Evolutionary conservation across 2,888 invertebrate species (phyloP), one percentile per base, ranked within the genome.

Genomic region (Phengaris arion): DNA sequence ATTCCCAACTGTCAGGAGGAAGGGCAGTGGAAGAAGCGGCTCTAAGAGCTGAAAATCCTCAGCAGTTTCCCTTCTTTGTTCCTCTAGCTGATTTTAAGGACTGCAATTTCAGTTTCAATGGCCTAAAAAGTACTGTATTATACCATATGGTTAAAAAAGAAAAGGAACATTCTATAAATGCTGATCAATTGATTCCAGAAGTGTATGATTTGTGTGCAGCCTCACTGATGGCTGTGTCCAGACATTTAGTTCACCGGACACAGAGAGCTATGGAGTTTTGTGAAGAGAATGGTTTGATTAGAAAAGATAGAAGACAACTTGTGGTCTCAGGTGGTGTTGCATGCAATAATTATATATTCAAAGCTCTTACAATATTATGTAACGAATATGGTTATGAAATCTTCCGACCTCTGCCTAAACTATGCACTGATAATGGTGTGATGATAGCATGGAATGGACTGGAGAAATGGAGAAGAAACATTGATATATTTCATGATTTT

Each of bases 381-480:
- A 84, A 94, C 75, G 94, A 96, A 80, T 94, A 94, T 83, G 94
- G 94, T 13, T 98, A 96, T 84, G 90, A 92, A 82, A 92, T 98
- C 57, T 94, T 95, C 75, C 95, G 97, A 79, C 98, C 99, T 8
- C 95, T 96, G 0, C 96, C 97, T 57, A 95, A 95, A 82, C 94
- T 98, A 59, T 99, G 99, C 87, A 98, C 98, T 0, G 99, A 99
- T 88, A 99, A 99, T 94, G 99, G 99, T 35, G 96, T 98, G 51
- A 99, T 99, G 99, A 98, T 99, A 84, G 99, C 99, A 52, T 99
- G 99, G 99, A 99, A 99, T 94, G 99, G 98, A 5, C 94, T 98
- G 75, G 99, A 99, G 89, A 96, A 96, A 87, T 96, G 95, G 93
- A 89, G 83, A 78, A 88, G 86, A 76, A 89, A 94, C 35, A 81